Evolutionary conservation across 2,888 invertebrate genomes (phyloP), one percentile per base, ranked within the genome.

Genomic region (Ennomos erosarius): DNA sequence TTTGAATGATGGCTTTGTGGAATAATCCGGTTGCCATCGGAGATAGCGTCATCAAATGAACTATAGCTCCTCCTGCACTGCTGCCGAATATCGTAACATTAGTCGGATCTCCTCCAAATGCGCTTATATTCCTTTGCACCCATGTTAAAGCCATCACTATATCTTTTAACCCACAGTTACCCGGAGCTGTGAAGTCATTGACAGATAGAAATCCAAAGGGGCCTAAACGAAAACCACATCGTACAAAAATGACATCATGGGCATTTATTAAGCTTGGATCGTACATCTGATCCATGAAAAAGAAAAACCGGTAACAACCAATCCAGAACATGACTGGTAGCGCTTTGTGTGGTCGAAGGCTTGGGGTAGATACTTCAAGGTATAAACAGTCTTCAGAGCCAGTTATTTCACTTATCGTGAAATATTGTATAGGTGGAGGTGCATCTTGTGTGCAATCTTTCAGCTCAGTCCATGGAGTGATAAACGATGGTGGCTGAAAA

Each of bases 261-360:
- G 85, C 73, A 39, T 75, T 79, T 33, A 93, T 71, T 49, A 86
- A 73, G 36, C 81, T 76, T 37, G 88, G 81, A 56, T 93, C 91
- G 58, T 81, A 82, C n/a, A 76, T 59, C 10, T 75, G 62, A 54
- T 90, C 89, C 40, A 84, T 63, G 40, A 75, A 74, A 44, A 65
- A 68, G 12, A 76, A 48, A 68, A 83, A 93, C 13, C 75, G 75
- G 61, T 75, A 89, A 45, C 87, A 79, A 54, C 92, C 92, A 49
- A 93, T 86, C 87, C 89, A 93, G 61, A 93, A 90, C 89, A 93
- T 90, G 2, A 93, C 93, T 16, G 93, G 92, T 67, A 88, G 69
- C 9, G 73, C 81, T 62, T 89, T 78, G 0, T 79, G 70, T 6
- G 87, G 80, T 36, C 78, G 74, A 10, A 85, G 65, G 59, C 73